Evolutionary conservation across 2,888 invertebrate species (phyloP), one percentile per base, ranked within the genome.

Genomic region (Eustalomyia histrio): DNA sequence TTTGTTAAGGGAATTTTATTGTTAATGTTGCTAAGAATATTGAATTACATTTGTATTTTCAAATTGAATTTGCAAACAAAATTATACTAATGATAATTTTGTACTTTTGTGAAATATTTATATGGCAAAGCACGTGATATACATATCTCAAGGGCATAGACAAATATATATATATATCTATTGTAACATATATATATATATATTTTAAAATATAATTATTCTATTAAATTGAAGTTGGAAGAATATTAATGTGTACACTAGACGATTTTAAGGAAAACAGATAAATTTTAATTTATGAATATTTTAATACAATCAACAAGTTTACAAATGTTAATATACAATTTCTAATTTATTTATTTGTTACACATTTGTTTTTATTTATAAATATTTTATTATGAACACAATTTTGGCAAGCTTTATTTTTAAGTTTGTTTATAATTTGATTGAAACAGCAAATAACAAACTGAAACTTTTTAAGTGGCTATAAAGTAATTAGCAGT

Each of bases 11-110:
- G 60, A 74, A 29, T 50, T n/a, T 65, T 64, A 55, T 55, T 79
- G 53, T 61, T 75, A 61, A 71, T 65, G 65, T 67, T 64, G 64
- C 52, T 18, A 35, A 33, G 65, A 75, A 75, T 71, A 75, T 75
- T 47, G 65, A 74, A 80, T 71, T 63, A 74, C 24, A 47, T 33
- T 75, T 53, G 39, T 65, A 18, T 33, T 16, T 55, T 47, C 68
- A 75, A n/a, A 67, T 75, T 61, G 21, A 55, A 68, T 53, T 53
- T 63, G 8, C 7, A 52, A 21, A 16, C n/a, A n/a, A n/a, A n/a
- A n/a, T n/a, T n/a, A n/a, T n/a, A n/a, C n/a, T 29, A 6, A 6
- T 29, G 29, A 29, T 21, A 21, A 21, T 21, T 21, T 21, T 2
- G 21, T 21, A 21, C 4, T 29, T 29, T 3, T 39, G 39, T 14